Base-by-base conservation (phyloP, 2,888 invertebrate genomes). In the Caprella mutica region DNA sequence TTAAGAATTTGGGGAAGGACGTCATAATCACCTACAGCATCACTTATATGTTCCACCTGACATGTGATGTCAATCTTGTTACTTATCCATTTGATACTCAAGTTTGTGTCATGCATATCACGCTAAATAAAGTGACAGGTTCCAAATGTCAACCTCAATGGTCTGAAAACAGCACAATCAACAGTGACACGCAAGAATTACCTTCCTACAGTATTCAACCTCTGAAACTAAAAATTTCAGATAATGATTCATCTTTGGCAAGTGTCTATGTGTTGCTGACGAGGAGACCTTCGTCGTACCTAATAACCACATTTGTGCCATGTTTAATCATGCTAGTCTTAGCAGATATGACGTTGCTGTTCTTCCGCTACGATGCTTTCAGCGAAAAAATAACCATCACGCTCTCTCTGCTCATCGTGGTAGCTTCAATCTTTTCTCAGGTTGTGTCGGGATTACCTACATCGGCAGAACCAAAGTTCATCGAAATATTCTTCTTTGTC, bases 391-490 rank as follows among this genome's bases (percentile, higher is more conserved):
- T 60, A 5, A 56, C 54, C 12, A 56, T 60, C 35, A 56, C 60
- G 17, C 53, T 60, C 21, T 56, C 56, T 14, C 51, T 60, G 38
- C 48, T 60, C 33, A 56, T 60, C 14, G 60, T 60, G 14, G 33
- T 60, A 9, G 60, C 60, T 9, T 56, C 60, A 2, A 53, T 60
- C 26, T 60, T 60, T 54, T 60, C 60, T 8, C 60, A 60, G 35
- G 35, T 56, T 43, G 52, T 56, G 26, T 48, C 53, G 12, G 42
- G 56, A 9, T 33, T 60, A 33, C 60, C 60, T 4, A 54, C 23
- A n/a, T 52, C 56, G 5, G 51, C 60, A 3, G 35, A 24, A 29
- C 50, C 56, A 12, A 60, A 60, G 24, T 40, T 52, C 26, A 44
- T 60, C 12, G 60, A 60, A n/a, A 42, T 54, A 14, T 60, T 60